A percentile compares a stretch with the other conserved stretches of the same genome.
These are phyloP conservation scores for Napeogenes inachia DNA, from an alignment of 2,888 invertebrate genomes.

Conservation along the genomic window DNA sequence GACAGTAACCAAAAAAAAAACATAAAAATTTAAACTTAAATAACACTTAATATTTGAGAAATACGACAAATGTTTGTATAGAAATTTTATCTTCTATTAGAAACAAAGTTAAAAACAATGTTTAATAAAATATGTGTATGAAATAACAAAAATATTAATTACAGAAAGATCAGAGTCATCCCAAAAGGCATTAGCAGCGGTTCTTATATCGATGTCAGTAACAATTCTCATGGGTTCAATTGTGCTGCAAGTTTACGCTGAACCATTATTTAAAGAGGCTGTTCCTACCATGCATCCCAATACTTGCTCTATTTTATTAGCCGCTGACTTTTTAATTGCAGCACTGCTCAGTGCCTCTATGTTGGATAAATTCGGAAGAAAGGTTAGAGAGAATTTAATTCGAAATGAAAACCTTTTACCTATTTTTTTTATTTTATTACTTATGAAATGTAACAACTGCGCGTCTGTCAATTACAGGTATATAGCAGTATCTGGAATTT, in stretches of 20 bases:
- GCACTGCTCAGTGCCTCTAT: conserved; percentile 47
- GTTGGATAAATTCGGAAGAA: conserved; percentile 59
- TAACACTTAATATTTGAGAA: too few relatives aligned
- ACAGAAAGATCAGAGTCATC: conserved; percentile 57
- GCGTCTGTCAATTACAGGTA: too few relatives aligned
- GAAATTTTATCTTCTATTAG: too few relatives aligned
- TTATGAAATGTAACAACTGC: too few relatives aligned
- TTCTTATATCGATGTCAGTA: conserved; percentile 48
- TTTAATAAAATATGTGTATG: too few relatives aligned
- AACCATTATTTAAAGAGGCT: conserved; percentile 60
- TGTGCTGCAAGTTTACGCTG: conserved; percentile 64
- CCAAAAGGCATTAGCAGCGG: conserved; percentile 44
- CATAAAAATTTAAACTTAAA: too few relatives aligned
- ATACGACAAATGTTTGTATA: too few relatives aligned
- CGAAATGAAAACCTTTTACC: too few relatives aligned
- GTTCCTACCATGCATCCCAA: conserved; percentile 61
- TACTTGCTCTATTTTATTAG: conserved; percentile 58
- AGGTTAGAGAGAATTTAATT: conserved; percentile 40
- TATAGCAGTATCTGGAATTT: too few relatives aligned
- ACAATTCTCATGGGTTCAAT: conserved; percentile 62
- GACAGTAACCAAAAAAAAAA: too few relatives aligned
- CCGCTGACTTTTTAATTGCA: conserved; percentile 51
- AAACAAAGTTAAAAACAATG: too few relatives aligned
- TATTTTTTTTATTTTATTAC: too few relatives aligned
- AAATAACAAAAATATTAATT: not conserved